phyloP scores from a whole-genome alignment of 2,888 invertebrate genomes.

The Molanna angustata region DNA sequence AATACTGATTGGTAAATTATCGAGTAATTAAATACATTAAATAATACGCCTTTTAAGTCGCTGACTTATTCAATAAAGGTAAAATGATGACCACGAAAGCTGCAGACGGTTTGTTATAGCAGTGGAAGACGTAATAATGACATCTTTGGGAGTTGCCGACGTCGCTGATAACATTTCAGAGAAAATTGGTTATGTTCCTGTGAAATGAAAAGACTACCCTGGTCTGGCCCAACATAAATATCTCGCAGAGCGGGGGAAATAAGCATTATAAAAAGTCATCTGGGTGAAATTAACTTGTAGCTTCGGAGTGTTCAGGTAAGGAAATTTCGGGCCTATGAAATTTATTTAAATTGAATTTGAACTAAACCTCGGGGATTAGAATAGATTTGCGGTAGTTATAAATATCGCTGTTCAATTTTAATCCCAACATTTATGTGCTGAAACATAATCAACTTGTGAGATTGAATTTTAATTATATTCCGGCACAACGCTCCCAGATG shows the following conservation, averaged over 20 bases:
- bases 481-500: too few species aligned
- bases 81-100: slow-evolving; percentile 16
- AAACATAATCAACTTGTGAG: too few species aligned
- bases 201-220: slow-evolving; percentile 28
- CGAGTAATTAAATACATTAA: too few species aligned
- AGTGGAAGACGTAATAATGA: slow-evolving; percentile 25
- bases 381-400: background rate
- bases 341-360: slow-evolving; percentile 11
- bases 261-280: slow-evolving; percentile 11
- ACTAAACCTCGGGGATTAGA: background rate
- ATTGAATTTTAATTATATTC: too few species aligned
- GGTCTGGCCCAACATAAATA: slow-evolving; percentile 27
- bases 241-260: slow-evolving; percentile 15
- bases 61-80: slow-evolving; percentile 23
- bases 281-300: slow-evolving; percentile 8
- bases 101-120: slow-evolving; percentile 19
- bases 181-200: slow-evolving; percentile 30
- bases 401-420: background rate
- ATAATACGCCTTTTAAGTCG: too few species aligned
- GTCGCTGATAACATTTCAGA: slow-evolving; percentile 11
- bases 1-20: too few species aligned
- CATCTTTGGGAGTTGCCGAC: slow-evolving; percentile 23
- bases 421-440: too few species aligned
- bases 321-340: slow-evolving; percentile 8
- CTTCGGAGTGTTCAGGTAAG: background rate